Evolutionary conservation across 2,797 vertebrate species (phyloP).

Genomic region (Melanotaenia trifasciata): DNA sequence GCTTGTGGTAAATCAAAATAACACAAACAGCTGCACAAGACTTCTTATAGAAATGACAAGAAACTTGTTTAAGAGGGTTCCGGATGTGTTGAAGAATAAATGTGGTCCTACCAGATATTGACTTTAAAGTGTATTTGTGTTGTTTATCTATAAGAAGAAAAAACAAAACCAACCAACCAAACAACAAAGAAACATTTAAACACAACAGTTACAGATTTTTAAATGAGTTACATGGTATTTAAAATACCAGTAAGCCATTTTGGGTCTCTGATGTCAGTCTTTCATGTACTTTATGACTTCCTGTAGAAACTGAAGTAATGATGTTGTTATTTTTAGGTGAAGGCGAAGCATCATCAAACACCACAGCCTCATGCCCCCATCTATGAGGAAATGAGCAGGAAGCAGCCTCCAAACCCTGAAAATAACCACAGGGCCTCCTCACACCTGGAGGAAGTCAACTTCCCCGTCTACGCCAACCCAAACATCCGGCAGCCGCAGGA

Average conservation of each 20-base stretch:
- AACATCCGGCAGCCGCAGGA: conserved; percentile 66
- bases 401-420: conserved; percentile 41
- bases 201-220: no score
- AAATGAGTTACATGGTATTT: no score
- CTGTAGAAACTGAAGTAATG: background rate
- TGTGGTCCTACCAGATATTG: no score
- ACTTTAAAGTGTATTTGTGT: no score
- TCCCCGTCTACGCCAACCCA: conserved; percentile 71
- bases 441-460: conserved; percentile 71
- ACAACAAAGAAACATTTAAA: no score
- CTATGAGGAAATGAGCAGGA: conserved; percentile 81
- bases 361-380: conserved; percentile 43
- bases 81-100: no score
- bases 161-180: no score
- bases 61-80: no score
- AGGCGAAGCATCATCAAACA: conserved; percentile 20
- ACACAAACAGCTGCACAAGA: no score
- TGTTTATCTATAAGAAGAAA: no score
- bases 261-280: background rate
- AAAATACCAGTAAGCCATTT: background rate
- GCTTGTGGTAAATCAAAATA: no score
- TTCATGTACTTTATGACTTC: background rate
- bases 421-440: conserved; percentile 38
- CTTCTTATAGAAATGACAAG: no score
- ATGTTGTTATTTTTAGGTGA: conserved; percentile 46